These are phyloP conservation scores for Aphaenogaster ashmeadi DNA, from an alignment of 1,140 invertebrate species.

Conservation along the genomic window DNA sequence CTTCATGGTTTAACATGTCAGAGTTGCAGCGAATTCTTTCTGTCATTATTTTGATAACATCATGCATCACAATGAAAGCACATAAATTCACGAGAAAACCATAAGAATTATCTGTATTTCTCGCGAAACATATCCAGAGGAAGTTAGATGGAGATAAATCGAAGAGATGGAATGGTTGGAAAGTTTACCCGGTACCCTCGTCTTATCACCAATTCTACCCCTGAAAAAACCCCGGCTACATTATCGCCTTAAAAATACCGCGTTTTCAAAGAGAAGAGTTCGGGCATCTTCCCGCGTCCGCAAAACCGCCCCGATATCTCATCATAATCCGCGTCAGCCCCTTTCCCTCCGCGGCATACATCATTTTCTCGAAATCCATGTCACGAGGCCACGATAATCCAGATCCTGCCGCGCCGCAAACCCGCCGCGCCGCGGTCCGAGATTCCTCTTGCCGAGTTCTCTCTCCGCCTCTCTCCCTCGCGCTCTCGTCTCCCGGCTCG, in stretches of 20 bases:
- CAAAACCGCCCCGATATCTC: constrained; percentile 29
- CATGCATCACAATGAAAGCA: not conserved
- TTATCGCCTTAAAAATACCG: constrained; percentile 1
- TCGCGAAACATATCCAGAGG: not conserved
- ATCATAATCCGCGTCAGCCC: constrained; percentile 15
- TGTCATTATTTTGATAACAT: not conserved
- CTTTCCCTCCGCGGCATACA: constrained; percentile 9
- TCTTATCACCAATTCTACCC: not conserved
- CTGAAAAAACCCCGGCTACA: not conserved
- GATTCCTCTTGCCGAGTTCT: constrained; percentile 26
- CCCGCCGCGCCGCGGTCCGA: not conserved
- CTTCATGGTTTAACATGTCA: not conserved
- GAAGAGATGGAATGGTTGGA: not conserved
- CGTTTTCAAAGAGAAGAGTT: not conserved
- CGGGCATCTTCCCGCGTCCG: not conserved
- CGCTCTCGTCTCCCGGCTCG: not conserved
- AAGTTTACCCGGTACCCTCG: not conserved
- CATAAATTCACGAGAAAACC: not conserved
- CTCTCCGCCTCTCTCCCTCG: not conserved
- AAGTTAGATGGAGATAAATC: not conserved
- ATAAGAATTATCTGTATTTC: not conserved
- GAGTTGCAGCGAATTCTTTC: not conserved
- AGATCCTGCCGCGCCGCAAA: not conserved
- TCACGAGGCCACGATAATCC: constrained; percentile 16
- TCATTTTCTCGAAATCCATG: constrained; percentile 37